Percentiles rank a stretch among this genome's conserved stretches.
Evolutionary conservation across 2,113 vertebrate genomes (phyloP).

Genomic region (Micronycteris hirsuta): DNA sequence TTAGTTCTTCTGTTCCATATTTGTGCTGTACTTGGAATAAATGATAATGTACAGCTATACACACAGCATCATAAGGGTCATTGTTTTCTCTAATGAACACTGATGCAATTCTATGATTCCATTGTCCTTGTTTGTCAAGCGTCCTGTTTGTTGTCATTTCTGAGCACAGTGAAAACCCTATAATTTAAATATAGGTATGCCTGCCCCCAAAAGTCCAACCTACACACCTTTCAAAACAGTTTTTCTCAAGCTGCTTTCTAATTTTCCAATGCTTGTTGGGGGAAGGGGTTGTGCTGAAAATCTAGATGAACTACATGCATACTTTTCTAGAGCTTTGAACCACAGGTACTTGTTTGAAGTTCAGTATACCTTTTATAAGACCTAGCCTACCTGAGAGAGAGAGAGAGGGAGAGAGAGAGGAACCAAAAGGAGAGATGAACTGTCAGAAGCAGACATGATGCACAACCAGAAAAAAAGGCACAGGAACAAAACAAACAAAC

Average conservation of each 20-base stretch:
- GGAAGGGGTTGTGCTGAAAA: not conserved
- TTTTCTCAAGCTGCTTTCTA: not conserved
- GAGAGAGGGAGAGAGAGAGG: not conserved
- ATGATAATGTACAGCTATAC: slow-evolving; percentile 1
- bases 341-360: not conserved
- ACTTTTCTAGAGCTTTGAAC: not conserved
- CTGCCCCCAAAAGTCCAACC: not conserved
- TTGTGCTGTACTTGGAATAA: slow-evolving; percentile 32
- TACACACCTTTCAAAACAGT: not conserved
- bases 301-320: not conserved
- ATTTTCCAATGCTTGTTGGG: not conserved
- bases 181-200: not conserved
- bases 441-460: not conserved
- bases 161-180: not conserved
- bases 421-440: not conserved
- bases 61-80: slow-evolving; percentile 44
- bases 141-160: slow-evolving; percentile 30
- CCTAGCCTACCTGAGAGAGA: not conserved
- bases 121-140: slow-evolving; percentile 39
- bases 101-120: slow-evolving; percentile 44
- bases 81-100: slow-evolving; percentile 67
- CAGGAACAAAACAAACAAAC: not conserved
- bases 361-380: not conserved
- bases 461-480: not conserved
- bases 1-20: slow-evolving; percentile 55